Evolutionary conservation across 2,888 invertebrate genomes (phyloP), one percentile per base, ranked within the genome.

Genomic region (Gymnosoma rotundatum): DNA sequence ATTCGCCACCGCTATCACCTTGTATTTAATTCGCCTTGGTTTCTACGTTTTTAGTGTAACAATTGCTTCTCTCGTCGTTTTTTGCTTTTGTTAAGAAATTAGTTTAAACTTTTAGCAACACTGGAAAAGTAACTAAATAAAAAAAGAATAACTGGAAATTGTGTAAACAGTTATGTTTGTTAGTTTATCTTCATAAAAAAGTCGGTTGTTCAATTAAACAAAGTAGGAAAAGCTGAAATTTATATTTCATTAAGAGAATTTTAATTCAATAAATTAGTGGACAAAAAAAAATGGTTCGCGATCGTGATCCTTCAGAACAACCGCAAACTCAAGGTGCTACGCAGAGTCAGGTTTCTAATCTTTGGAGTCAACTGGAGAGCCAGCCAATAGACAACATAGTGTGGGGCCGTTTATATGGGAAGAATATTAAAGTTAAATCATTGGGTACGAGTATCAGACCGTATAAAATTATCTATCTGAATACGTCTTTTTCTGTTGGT

Each of bases 401-500:
- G 12, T 92, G 92, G 92, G 92, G 92, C 16, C 88, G 92, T 12
- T 88, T 92, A 3, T 92, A 92, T 86, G 90, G 91, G 9, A 92
- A 92, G 79, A 91, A 90, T 76, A 90, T 91, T 1, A 90, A 89
- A 88, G 88, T 92, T 48, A 91, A 90, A 88, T 90, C 91, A 60
- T 88, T 92, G 86, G 92, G 92, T 92, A 92, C 86, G 91, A 88
- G 89, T 86, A 86, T 86, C 67, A 88, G 86, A 54, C 87, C 86
- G 64, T 90, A 89, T 88, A 89, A 89, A 87, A 87, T 89, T 58
- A 80, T 89, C 73, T 88, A 90, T 88, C 87, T 89, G 86, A 88
- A 90, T 88, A 88, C 91, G 87, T 88, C 90, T 67, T 86, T 89
- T 86, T 88, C 86, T 87, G 88, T 90, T 88, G 92, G 91, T 92